phyloP scores from a whole-genome alignment of 37 sponge, comb jelly and placozoan species.

The Axinella damicornis region DNA sequence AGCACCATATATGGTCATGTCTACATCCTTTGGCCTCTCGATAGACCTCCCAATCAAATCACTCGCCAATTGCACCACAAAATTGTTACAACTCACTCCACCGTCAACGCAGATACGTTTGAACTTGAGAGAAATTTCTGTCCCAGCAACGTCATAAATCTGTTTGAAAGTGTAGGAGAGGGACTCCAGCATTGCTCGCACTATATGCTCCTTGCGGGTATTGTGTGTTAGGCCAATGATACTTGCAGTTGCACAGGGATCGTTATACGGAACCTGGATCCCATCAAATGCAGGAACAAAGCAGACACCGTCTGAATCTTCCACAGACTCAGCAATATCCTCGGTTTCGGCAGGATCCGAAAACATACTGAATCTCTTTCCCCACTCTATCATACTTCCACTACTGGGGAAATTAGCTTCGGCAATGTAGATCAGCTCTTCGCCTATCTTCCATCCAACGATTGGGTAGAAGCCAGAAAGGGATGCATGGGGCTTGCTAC shows the following conservation, averaged over 20 bases:
- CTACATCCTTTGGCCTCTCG: slow-evolving; percentile 54
- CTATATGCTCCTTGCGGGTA: slow-evolving; percentile 72
- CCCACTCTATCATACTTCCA: slow-evolving; percentile 96
- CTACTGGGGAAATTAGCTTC: slow-evolving; percentile 88
- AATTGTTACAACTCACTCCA: slow-evolving; percentile 79
- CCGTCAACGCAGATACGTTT: slow-evolving; percentile 73
- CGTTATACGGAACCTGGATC: slow-evolving; percentile 86
- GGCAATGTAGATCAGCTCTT: slow-evolving; percentile 77
- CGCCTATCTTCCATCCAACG: slow-evolving; percentile 93
- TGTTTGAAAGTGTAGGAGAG: slow-evolving; percentile 80
- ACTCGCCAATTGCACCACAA: slow-evolving; percentile 65
- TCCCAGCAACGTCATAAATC: slow-evolving; percentile 40
- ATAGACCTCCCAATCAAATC: slow-evolving; percentile 57
- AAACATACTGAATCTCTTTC: slow-evolving; percentile 73
- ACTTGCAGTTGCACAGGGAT: slow-evolving; percentile 66
- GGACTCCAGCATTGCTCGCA: slow-evolving; percentile 87
- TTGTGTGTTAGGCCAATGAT: slow-evolving; percentile 80
- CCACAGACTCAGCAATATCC: slow-evolving; percentile 61
- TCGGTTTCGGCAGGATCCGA: slow-evolving; percentile 64
- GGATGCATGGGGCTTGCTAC: slow-evolving; percentile 84
- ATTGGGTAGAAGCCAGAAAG: slow-evolving; percentile 85
- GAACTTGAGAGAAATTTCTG: slow-evolving; percentile 34
- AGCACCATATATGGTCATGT: slow-evolving; percentile 87
- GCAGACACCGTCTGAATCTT: slow-evolving; percentile 70
- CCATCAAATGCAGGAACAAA: slow-evolving; percentile 94